Evolutionary conservation across 1,140 invertebrate genomes (phyloP).

Genomic region (Drosophila watanabei): DNA sequence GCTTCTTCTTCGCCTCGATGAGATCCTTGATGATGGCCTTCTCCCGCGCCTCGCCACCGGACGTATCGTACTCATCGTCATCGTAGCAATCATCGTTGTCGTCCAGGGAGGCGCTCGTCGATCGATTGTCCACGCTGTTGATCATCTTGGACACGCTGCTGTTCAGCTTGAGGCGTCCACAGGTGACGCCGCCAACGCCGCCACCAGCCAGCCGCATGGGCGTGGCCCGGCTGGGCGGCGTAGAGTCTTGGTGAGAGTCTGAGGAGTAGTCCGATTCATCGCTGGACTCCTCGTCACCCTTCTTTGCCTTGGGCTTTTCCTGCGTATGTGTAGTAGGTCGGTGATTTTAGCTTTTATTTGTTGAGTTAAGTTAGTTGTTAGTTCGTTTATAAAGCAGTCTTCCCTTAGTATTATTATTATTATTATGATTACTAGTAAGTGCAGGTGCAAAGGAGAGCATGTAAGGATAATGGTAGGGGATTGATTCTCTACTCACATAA

Average conservation of each 20-base stretch:
- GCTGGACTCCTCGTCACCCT: conserved; percentile 71
- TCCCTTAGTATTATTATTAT: neutral
- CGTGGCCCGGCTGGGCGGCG: conserved; percentile 42
- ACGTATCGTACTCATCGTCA: conserved; percentile 63
- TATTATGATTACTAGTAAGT: conserved; percentile 1
- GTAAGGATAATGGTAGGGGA: neutral
- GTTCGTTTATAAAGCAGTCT: neutral
- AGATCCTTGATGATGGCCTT: conserved; percentile 55
- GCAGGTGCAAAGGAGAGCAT: conserved; percentile 27
- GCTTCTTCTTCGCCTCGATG: conserved; percentile 62
- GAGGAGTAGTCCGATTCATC: conserved; percentile 80
- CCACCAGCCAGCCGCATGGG: conserved; percentile 41
- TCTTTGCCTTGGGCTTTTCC: conserved; percentile 54
- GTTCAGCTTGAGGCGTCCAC: conserved; percentile 23
- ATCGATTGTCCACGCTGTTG: conserved; percentile 66
- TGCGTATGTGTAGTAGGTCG: conserved; percentile 16
- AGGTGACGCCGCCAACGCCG: conserved; percentile 6
- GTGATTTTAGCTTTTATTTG: neutral
- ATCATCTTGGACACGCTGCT: conserved; percentile 71
- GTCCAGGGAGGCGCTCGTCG: conserved; percentile 74
- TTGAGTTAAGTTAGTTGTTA: conserved; percentile 2
- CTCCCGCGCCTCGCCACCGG: conserved; percentile 46
- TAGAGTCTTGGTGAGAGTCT: conserved; percentile 67
- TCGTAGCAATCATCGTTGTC: conserved; percentile 73
- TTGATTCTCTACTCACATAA: conserved; percentile 90